These are phyloP conservation scores for Dromas ardeola DNA, from an alignment of 2,113 vertebrate genomes.

Conservation along the genomic window DNA sequence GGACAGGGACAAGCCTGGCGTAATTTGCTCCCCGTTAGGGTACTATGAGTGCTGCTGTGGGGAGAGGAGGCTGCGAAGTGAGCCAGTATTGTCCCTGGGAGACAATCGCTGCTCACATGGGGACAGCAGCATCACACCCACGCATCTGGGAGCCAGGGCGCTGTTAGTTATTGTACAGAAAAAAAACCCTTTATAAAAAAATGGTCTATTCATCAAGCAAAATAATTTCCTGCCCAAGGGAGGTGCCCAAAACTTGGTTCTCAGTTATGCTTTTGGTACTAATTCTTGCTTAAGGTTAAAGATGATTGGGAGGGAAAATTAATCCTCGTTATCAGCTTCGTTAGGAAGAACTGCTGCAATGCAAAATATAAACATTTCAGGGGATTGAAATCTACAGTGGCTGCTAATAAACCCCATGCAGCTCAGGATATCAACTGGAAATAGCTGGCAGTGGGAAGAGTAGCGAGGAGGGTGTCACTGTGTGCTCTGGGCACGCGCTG, in stretches of 20 bases:
- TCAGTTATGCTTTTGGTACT: background rate
- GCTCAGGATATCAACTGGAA: background rate
- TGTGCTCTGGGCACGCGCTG: background rate
- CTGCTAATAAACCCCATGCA: background rate
- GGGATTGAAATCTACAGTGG: background rate
- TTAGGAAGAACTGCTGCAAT: background rate
- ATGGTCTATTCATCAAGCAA: background rate
- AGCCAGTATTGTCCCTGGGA: background rate
- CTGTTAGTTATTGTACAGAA: background rate
- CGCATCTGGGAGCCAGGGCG: background rate
- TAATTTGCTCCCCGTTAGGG: too few relatives aligned
- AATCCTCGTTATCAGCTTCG: background rate
- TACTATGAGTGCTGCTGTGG: background rate
- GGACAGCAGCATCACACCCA: background rate
- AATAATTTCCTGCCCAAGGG: background rate
- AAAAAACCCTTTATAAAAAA: background rate
- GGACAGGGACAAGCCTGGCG: background rate
- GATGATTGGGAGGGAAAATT: background rate
- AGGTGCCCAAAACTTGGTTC: background rate
- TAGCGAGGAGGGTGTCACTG: accelerated
- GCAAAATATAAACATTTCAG: background rate
- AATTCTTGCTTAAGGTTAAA: background rate
- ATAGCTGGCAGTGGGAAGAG: accelerated
- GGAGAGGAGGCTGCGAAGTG: background rate
- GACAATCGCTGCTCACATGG: background rate